These are phyloP conservation scores for Probosciger aterrimus DNA, from an alignment of 2,113 vertebrate species.

Conservation along the genomic window DNA sequence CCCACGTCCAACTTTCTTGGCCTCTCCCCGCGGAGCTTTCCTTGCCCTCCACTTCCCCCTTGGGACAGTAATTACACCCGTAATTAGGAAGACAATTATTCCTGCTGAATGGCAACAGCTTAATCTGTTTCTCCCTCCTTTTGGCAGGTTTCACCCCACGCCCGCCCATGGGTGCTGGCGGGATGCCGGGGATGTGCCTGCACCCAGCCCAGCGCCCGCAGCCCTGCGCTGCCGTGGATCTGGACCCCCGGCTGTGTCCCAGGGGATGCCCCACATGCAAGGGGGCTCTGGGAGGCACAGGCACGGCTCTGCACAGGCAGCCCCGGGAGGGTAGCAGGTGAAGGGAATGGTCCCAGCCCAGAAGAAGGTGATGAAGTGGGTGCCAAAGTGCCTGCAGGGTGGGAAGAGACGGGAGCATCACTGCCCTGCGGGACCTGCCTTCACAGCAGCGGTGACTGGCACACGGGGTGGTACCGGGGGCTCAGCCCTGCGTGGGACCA, in stretches of 20 bases:
- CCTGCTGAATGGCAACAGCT: constrained; percentile 1
- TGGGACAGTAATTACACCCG: background rate
- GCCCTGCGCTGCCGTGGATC: background rate
- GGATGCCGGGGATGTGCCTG: background rate
- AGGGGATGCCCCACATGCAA: background rate
- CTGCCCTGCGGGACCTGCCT: accelerated
- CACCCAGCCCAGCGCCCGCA: background rate
- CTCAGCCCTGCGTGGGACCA: background rate
- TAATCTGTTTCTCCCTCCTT: background rate
- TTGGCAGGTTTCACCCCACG: background rate
- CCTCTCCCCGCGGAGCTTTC: background rate
- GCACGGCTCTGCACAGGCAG: accelerated
- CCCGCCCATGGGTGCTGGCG: background rate
- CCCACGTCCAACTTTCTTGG: background rate
- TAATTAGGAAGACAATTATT: constrained; percentile 34
- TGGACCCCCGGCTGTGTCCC: accelerated
- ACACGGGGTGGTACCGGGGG: background rate
- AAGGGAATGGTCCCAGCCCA: background rate
- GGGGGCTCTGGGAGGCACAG: background rate
- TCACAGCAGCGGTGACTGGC: accelerated
- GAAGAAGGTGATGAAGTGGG: background rate
- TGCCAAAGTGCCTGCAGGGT: background rate
- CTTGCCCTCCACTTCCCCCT: background rate
- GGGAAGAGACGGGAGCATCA: background rate
- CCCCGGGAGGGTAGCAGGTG: accelerated